A percentile compares a stretch with the other conserved stretches of the same genome.
phyloP scores from a whole-genome alignment of 2,797 vertebrate genomes.

The Columba guinea region DNA sequence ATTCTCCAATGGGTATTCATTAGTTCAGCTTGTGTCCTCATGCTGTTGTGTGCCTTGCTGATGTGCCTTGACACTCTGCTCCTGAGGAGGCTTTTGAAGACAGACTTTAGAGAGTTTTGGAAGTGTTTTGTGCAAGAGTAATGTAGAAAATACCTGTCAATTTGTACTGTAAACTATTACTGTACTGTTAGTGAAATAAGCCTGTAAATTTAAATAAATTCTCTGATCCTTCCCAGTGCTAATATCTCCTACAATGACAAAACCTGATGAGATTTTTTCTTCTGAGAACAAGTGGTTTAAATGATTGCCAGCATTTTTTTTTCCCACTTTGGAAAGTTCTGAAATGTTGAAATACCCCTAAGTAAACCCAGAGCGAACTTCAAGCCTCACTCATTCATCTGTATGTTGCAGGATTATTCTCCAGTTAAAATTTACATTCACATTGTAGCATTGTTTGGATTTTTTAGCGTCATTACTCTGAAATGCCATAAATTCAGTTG shows the following conservation, averaged over 20 bases:
- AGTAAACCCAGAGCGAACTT: not conserved
- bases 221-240: not conserved
- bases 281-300: not conserved
- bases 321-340: not conserved
- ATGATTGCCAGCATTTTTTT: not conserved
- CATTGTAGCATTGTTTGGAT: not conserved
- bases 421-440: not conserved
- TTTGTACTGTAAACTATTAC: not conserved
- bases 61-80: not conserved
- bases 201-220: not conserved
- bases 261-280: not conserved
- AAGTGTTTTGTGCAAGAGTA: not conserved
- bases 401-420: not conserved
- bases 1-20: not conserved
- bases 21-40: not conserved
- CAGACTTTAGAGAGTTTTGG: not conserved
- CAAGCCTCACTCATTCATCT: not conserved
- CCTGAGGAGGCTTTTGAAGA: not conserved
- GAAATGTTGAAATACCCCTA: not conserved
- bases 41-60: not conserved
- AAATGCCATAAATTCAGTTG: not conserved
- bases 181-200: not conserved
- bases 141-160: not conserved
- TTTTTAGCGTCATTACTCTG: fast-evolving
- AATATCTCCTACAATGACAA: not conserved